Evolutionary conservation across 1,140 invertebrate genomes (phyloP), one percentile per base, ranked within the genome.

Genomic region (Papilio xuthus): DNA sequence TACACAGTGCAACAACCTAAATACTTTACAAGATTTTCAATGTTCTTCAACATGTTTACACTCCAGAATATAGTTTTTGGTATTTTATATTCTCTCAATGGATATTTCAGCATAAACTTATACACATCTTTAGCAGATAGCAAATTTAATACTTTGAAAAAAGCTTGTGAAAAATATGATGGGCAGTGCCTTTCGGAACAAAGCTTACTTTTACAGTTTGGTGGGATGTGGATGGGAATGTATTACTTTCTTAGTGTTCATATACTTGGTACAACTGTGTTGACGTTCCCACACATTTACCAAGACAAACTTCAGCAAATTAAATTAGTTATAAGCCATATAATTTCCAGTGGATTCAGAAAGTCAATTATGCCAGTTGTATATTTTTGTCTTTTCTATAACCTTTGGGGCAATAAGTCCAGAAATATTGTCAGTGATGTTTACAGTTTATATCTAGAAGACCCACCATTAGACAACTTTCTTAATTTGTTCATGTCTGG

Each of bases 141-240:
- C 32, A 89, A 93, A 76, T 95, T 94, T 79, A 93, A 91, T 81
- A 93, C 90, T 13, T 84, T 96, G 26, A 94, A 89, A 82, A 94
- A 94, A 78, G 86, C 81, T 77, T 94, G 93, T 86, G 84, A 86
- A 37, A 83, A 85, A 42, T 90, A 85, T 86, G 86, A 90, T 81
- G 89, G 89, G 0, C 89, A 91, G 53, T 94, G 93, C 79, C 82
- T 94, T 9, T 83, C 91, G 32, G 94, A 94, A 79, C 87, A 89
- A 78, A 93, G 90, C 80, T 82, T 94, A 41, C 96, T 96, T 83
- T 82, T 97, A 20, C 90, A 96, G 13, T 91, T 96, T 79, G 95
- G 95, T 76, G 96, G 97, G 23, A 93, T 96, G 56, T 96, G 95
- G 94, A 96, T 95, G 78, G 96, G 96, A 67, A 90, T 96, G 75